Conservation (phyloP, 2,888 invertebrate species). For the Pristionchus japonicus region DNA sequence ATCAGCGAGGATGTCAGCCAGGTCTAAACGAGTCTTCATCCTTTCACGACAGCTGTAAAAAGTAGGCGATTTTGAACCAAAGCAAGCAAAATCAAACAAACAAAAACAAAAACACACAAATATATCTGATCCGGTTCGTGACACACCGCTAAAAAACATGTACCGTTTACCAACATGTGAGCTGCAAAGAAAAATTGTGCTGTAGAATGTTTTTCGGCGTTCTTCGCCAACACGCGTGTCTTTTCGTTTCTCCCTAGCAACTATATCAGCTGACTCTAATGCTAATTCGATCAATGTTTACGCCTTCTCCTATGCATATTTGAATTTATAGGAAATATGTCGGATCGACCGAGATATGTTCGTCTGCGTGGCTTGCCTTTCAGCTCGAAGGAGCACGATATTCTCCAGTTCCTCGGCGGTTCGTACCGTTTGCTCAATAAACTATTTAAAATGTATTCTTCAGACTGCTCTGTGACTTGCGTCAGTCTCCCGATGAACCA, state of each 20-base stretch:
- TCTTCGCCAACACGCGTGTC: not conserved
- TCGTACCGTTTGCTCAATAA: not conserved
- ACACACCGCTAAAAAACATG: not conserved
- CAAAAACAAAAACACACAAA: not conserved
- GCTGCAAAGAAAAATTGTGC: not conserved
- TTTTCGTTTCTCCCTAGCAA: not conserved
- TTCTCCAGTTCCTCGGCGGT: conserved; percentile 28
- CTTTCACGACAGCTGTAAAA: not conserved
- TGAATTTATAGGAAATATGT: not conserved
- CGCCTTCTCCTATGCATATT: not conserved
- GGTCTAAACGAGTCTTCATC: conserved; percentile 42
- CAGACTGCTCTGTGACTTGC: not conserved
- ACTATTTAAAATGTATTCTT: not conserved
- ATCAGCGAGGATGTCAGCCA: conserved; percentile 43
- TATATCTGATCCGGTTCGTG: not conserved
- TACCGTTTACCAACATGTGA: not conserved
- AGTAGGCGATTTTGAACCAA: no score
- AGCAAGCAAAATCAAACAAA: not conserved
- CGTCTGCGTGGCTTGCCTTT: conserved; percentile 46
- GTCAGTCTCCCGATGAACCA: conserved; percentile 43
- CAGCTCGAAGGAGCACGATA: conserved; percentile 26
- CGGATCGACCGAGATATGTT: conserved; percentile 32
- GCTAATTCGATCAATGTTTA: not conserved
- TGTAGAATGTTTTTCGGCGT: not conserved
- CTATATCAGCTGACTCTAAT: not conserved